Conservation (phyloP, 2,797 vertebrate species). For the Momotus momota region DNA sequence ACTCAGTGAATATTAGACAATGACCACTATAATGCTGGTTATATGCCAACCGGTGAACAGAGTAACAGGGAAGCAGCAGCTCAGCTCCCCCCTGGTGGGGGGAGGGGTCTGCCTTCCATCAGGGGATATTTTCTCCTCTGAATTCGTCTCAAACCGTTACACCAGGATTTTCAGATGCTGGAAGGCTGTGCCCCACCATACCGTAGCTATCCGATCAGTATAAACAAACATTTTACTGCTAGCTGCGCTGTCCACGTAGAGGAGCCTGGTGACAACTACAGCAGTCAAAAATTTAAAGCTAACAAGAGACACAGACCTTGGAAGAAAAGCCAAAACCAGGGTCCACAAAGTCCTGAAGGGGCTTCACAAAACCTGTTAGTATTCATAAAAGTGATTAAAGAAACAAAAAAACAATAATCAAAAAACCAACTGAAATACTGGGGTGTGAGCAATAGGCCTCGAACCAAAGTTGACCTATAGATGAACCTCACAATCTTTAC, state of each 20-base stretch:
- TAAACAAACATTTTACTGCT: not conserved
- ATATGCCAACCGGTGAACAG: accelerated
- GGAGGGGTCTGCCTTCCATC: no score
- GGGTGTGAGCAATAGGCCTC: no score
- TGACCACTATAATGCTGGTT: not conserved
- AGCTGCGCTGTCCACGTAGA: not conserved
- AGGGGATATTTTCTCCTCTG: no score
- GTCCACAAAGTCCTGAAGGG: not conserved
- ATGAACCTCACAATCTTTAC: no score
- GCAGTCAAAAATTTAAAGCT: not conserved
- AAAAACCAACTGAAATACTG: not conserved
- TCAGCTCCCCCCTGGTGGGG: not conserved
- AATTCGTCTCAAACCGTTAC: no score
- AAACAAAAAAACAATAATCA: no score
- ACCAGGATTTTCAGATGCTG: not conserved
- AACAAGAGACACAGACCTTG: not conserved
- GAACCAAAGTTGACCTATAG: no score
- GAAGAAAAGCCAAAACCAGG: not conserved
- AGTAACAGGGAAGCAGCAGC: not conserved
- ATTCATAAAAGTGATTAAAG: not conserved
- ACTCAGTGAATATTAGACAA: not conserved
- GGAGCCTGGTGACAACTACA: not conserved
- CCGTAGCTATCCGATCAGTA: not conserved
- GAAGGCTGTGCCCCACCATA: accelerated
- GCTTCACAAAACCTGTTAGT: not conserved